Evolutionary conservation across 2,888 invertebrate genomes (phyloP).

Genomic region (Hofmannophila pseudospretella): DNA sequence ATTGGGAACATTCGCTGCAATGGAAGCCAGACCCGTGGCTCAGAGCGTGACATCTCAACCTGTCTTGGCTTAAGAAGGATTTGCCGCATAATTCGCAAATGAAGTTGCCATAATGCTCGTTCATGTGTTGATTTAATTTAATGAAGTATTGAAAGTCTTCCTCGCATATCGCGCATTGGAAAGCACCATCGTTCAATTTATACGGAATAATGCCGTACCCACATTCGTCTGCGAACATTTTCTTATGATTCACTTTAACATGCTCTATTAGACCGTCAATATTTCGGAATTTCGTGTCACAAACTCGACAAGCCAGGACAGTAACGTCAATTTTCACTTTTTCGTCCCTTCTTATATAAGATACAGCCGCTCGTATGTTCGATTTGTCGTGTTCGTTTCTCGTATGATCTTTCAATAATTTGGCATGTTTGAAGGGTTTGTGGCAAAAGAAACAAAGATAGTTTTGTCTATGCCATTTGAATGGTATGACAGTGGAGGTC

Average conservation of each 20-base stretch:
- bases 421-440: constrained; percentile 41
- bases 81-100: constrained; percentile 64
- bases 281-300: constrained; percentile 26
- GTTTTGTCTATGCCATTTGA: constrained; percentile 66
- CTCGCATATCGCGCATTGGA: constrained; percentile 50
- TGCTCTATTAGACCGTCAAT: constrained; percentile 41
- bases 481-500: constrained; percentile 50
- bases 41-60: constrained; percentile 48
- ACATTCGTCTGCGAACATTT: constrained; percentile 35
- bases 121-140: constrained; percentile 67
- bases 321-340: constrained; percentile 64
- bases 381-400: constrained; percentile 38
- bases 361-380: constrained; percentile 51
- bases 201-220: constrained; percentile 58
- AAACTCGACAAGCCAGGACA: constrained; percentile 35
- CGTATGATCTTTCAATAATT: constrained; percentile 57
- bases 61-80: constrained; percentile 51
- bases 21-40: constrained; percentile 47
- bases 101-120: constrained; percentile 53
- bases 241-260: constrained; percentile 35
- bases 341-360: constrained; percentile 53
- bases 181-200: constrained; percentile 32
- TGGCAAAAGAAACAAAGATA: constrained; percentile 68
- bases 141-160: constrained; percentile 55
- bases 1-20: constrained; percentile 44